Base-by-base conservation (phyloP, 2,888 invertebrate species). In the Lasioglossum zephyrum region DNA sequence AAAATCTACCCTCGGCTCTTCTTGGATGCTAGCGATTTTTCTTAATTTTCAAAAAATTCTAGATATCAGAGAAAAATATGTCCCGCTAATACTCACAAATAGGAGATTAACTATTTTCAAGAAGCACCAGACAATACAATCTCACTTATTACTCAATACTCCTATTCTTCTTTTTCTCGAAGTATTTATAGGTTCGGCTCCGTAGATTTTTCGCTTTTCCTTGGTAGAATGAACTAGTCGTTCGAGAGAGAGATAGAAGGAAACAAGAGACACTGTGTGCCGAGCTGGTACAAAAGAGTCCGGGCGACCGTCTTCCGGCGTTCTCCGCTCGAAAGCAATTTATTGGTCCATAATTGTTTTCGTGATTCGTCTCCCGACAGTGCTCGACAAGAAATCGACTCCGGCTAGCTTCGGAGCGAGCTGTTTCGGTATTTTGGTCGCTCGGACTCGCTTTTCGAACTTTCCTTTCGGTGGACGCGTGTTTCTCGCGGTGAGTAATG, bases 281-380 rank as follows among this genome's bases (percentile, higher is more conserved):
- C 13, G 63, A 31, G 63, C 63, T 63, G 16, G 63, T 26, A 63
- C 63, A 63, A 63, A 31, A 31, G 63, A 1, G 63, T 31, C 31
- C 63, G 53, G 63, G 63, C 31, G 63, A 63, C 16, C 31, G 63
- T 63, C 63, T 26, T 63, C 63, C 63, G 63, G 26, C 36, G 66
- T 66, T 53, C 63, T 31, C 22, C 73, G 49, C 53, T 73, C 39
- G 31, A 74, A 73, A 81, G 73, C 73, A 70, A 81, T 84, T 81
- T 74, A 77, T 73, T 22, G 81, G 26, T 39, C 73, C 49, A 69
- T 73, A 82, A 81, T 81, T 84, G 82, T 84, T 81, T 84, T 49
- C 47, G 26, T 69, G 74, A 73, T 53, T 84, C 79, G 79, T 73
- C 79, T 77, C 49, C 18, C n/a, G 31, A 22, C 66, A 22, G 53